These are phyloP conservation scores for Poecilia latipinna DNA, from an alignment of 2,113 vertebrate species.

Conservation along the genomic window DNA sequence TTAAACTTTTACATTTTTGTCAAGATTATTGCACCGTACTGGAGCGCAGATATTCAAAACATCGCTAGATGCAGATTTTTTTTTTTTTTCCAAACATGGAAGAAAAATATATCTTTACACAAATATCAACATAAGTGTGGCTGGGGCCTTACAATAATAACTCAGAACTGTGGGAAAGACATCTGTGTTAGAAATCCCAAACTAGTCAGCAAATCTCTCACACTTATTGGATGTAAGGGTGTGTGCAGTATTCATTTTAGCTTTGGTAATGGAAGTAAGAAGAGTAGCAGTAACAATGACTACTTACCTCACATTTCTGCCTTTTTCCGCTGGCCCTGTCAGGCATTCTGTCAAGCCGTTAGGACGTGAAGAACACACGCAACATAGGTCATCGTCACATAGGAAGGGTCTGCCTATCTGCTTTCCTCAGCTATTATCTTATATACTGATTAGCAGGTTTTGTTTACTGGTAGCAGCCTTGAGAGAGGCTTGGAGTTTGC, in stretches of 20 bases:
- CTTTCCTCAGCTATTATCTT: slow-evolving; percentile 44
- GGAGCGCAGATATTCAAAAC: too few relatives aligned
- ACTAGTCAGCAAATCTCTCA: too few relatives aligned
- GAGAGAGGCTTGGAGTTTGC: slow-evolving; percentile 56
- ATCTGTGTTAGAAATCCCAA: too few relatives aligned
- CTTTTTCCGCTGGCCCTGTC: slow-evolving; percentile 63
- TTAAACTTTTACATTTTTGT: too few relatives aligned
- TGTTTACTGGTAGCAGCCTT: slow-evolving; percentile 61
- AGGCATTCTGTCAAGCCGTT: slow-evolving; percentile 38
- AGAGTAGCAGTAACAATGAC: slow-evolving; percentile 24
- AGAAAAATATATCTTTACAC: too few relatives aligned
- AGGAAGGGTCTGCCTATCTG: slow-evolving; percentile 36
- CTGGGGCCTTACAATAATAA: too few relatives aligned
- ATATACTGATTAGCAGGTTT: slow-evolving; percentile 57
- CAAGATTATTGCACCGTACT: too few relatives aligned
- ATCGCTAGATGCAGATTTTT: too few relatives aligned
- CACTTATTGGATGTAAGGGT: slow-evolving; percentile 32
- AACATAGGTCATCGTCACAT: slow-evolving; percentile 46
- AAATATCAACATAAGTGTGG: too few relatives aligned
- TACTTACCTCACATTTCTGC: slow-evolving; percentile 59
- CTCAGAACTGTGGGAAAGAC: too few relatives aligned
- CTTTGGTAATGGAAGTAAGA: slow-evolving; percentile 20
- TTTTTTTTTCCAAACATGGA: too few relatives aligned
- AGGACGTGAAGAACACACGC: slow-evolving; percentile 57
- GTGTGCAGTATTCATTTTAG: slow-evolving; percentile 43